Percentiles rank a stretch among this genome's conserved stretches.
These are phyloP conservation scores for Bombus confusus DNA, from an alignment of 1,140 invertebrate species.

Conservation along the genomic window DNA sequence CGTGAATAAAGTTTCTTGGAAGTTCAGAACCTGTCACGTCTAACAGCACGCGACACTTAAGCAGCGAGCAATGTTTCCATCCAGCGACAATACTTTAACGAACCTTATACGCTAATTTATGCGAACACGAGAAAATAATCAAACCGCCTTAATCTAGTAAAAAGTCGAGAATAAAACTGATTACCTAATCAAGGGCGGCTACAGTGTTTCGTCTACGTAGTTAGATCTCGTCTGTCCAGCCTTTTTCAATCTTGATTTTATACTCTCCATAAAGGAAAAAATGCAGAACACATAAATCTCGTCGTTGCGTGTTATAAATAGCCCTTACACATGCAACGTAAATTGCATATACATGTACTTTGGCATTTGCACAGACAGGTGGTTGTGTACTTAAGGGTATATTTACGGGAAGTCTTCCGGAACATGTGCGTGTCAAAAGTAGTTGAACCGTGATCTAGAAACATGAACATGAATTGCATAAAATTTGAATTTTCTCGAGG, in stretches of 20 bases:
- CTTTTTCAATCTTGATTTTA: background rate
- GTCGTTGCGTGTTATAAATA: slow-evolving; percentile 23
- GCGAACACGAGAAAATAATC: background rate
- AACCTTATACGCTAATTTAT: background rate
- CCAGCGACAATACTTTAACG: background rate
- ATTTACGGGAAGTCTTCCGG: background rate
- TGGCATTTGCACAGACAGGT: slow-evolving; percentile 63
- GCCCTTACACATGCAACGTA: slow-evolving; percentile 1
- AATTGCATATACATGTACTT: slow-evolving; percentile 29
- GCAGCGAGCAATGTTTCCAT: background rate
- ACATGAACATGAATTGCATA: background rate
- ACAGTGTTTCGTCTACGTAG: background rate
- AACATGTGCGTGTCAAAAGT: background rate
- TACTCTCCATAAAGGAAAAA: background rate
- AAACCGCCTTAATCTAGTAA: background rate
- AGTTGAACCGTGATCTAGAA: background rate
- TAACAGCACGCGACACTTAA: slow-evolving; percentile 42
- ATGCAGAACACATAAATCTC: background rate
- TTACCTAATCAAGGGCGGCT: background rate
- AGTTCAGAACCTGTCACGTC: slow-evolving; percentile 26
- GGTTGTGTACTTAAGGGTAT: slow-evolving; percentile 17
- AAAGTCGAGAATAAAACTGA: background rate
- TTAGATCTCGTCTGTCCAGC: background rate
- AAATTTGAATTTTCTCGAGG: background rate
- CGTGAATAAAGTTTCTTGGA: slow-evolving; percentile 45